These are phyloP conservation scores for Trichonephila clavata DNA, from an alignment of 1,140 invertebrate genomes.

Conservation along the genomic window DNA sequence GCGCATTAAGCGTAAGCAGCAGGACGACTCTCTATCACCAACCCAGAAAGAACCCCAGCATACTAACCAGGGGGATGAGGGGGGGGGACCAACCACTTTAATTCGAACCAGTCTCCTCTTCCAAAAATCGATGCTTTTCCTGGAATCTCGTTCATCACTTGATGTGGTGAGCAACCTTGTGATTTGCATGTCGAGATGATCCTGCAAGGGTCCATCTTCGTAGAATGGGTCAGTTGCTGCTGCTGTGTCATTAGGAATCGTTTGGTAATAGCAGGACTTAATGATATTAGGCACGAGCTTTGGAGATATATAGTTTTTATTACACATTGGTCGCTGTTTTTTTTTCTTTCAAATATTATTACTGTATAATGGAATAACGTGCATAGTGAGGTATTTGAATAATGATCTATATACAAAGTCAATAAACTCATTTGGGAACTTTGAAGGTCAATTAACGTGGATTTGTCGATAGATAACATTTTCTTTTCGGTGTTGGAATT, in stretches of 20 bases:
- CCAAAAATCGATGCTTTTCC: conserved; percentile 57
- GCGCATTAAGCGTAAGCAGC: not conserved
- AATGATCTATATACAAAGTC: not conserved
- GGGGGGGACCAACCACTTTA: not conserved
- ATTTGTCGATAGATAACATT: not conserved
- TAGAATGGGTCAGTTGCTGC: not conserved
- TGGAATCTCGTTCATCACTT: conserved; percentile 8
- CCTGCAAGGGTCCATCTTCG: not conserved
- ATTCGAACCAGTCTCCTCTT: not conserved
- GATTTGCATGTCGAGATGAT: conserved; percentile 46
- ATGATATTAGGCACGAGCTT: not conserved
- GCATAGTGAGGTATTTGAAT: not conserved
- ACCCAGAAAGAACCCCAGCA: not conserved
- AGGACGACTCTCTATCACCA: not conserved
- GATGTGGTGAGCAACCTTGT: not conserved
- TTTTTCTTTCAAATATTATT: not conserved
- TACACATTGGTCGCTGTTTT: not conserved
- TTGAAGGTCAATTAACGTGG: not conserved
- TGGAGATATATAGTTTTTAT: not conserved
- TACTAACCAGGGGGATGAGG: not conserved
- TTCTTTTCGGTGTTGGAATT: no score
- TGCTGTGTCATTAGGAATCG: not conserved
- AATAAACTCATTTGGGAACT: conserved; percentile 7
- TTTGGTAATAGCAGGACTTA: not conserved
- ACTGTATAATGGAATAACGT: not conserved